These are phyloP conservation scores for Puffinus mauretanicus DNA, from an alignment of 2,113 vertebrate genomes.

Conservation along the genomic window DNA sequence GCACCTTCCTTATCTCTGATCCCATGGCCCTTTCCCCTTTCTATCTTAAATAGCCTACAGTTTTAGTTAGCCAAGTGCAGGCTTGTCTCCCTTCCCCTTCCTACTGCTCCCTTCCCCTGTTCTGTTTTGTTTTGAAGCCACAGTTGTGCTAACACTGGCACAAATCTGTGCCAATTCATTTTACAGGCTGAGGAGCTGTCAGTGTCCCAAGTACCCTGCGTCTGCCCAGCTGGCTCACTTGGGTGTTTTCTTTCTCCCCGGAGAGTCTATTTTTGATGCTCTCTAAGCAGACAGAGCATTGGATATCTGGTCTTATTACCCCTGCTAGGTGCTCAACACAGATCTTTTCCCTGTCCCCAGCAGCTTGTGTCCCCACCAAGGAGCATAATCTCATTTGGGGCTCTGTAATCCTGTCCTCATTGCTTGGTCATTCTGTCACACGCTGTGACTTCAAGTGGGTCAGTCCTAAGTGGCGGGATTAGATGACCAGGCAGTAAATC, in stretches of 20 bases:
- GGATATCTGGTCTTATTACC: neutral
- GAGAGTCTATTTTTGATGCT: constrained; percentile 35
- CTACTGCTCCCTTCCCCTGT: neutral
- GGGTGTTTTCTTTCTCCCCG: neutral
- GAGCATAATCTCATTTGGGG: neutral
- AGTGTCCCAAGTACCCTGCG: neutral
- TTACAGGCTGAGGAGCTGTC: constrained; percentile 20
- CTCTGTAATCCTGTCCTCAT: neutral
- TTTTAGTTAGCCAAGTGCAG: neutral
- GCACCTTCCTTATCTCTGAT: neutral
- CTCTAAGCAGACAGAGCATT: neutral
- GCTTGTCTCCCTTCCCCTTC: neutral
- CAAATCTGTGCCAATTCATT: constrained; percentile 17
- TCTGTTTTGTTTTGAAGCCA: constrained; percentile 12
- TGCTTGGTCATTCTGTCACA: constrained; percentile 17
- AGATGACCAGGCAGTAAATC: neutral
- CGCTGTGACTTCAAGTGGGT: neutral
- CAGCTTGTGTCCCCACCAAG: neutral
- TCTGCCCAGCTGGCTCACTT: neutral
- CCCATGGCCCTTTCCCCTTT: neutral
- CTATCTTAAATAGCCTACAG: neutral
- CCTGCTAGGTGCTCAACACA: neutral
- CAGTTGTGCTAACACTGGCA: constrained; percentile 16
- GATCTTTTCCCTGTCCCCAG: neutral
- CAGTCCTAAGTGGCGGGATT: neutral